Conservation (phyloP, 1,140 invertebrate genomes). For the Mactra quadrangularis region DNA sequence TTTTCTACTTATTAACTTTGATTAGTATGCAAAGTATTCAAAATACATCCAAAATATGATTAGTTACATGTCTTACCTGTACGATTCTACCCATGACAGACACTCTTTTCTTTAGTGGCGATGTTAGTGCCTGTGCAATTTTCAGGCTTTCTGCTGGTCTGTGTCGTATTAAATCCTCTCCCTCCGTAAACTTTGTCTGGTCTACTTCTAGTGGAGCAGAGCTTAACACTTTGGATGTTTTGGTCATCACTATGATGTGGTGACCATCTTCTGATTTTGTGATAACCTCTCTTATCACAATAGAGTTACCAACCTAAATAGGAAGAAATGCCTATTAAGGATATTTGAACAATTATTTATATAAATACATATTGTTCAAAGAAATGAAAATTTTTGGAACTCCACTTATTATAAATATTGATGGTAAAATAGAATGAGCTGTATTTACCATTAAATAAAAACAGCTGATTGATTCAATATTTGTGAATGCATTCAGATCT, state of each 20-base stretch:
- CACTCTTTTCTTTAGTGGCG: slow-evolving; percentile 9
- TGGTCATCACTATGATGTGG: slow-evolving; percentile 36
- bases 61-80: slow-evolving; percentile 16
- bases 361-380: slow-evolving; percentile 20
- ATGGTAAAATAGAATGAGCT: slow-evolving; percentile 7
- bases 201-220: slow-evolving; percentile 11
- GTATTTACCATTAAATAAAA: slow-evolving; percentile 19
- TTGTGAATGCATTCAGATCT: slow-evolving; percentile 18
- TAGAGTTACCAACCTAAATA: slow-evolving; percentile 15
- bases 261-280: slow-evolving; percentile 23
- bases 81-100: background rate
- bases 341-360: slow-evolving; percentile 21
- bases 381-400: slow-evolving; percentile 19
- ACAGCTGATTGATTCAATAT: slow-evolving; percentile 22
- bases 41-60: slow-evolving; percentile 25
- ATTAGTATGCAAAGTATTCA: slow-evolving; percentile 19
- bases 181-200: background rate
- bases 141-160: slow-evolving; percentile 11
- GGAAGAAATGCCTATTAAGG: slow-evolving; percentile 11
- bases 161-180: slow-evolving; percentile 16
- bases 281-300: slow-evolving; percentile 16
- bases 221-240: background rate
- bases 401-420: slow-evolving; percentile 15
- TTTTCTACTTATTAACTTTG: too few relatives aligned
- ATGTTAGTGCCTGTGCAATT: background rate